Conservation (phyloP, 2,888 invertebrate genomes). For the Drosophila austrosaltans region DNA sequence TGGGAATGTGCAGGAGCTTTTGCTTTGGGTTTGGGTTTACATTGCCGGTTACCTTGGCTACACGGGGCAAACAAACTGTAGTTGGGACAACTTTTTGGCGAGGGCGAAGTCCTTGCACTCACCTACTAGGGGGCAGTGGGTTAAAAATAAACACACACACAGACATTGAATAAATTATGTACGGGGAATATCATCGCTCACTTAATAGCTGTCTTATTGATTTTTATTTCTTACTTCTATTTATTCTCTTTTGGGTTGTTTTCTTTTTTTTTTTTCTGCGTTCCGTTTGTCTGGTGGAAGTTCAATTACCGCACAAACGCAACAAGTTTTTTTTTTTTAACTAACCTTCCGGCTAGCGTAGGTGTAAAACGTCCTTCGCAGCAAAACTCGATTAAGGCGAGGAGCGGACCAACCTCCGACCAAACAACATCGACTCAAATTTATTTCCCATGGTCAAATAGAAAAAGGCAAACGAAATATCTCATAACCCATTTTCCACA, state of each 20-base stretch:
- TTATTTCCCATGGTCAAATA: conserved; percentile 80
- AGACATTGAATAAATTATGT: conserved; percentile 45
- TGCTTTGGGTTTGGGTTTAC: conserved; percentile 25
- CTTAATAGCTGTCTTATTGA: conserved; percentile 39
- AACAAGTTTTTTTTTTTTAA: conserved; percentile 2
- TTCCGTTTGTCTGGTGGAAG: conserved; percentile 28
- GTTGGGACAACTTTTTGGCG: too few species aligned
- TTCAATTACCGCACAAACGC: conserved; percentile 42
- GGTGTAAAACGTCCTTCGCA: conserved; percentile 72
- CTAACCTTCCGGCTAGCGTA: conserved; percentile 50
- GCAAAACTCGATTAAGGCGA: conserved; percentile 65
- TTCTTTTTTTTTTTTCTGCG: too few species aligned
- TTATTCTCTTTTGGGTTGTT: too few species aligned
- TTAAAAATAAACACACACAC: conserved; percentile 61
- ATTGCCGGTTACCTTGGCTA: conserved; percentile 61
- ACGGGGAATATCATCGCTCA: conserved; percentile 9
- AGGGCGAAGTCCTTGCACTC: conserved; percentile 70
- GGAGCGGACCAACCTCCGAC: conserved; percentile 53
- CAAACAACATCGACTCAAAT: conserved; percentile 50
- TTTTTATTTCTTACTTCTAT: conserved; percentile 21
- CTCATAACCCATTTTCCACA: conserved; percentile 79
- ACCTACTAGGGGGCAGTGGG: conserved; percentile 61
- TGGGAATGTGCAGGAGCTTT: conserved; percentile 63
- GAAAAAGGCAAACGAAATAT: conserved; percentile 77
- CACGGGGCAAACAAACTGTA: conserved; percentile 46